A percentile compares a stretch with the other conserved stretches of the same genome.
Evolutionary conservation across 2,797 vertebrate genomes (phyloP).

Genomic region (Siniperca undulata): DNA sequence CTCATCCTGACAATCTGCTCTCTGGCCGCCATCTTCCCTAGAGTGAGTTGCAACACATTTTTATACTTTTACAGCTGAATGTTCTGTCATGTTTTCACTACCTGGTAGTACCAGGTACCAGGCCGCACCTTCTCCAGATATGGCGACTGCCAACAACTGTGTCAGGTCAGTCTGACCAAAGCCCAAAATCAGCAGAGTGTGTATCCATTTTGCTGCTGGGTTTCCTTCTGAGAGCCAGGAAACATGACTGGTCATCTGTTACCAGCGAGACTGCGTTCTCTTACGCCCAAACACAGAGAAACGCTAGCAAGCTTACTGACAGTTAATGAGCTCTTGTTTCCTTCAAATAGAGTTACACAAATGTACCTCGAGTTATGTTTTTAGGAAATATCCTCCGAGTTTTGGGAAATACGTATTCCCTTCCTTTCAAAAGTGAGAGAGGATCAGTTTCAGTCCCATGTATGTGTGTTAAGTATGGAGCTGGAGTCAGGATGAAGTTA

Average conservation of each 20-base stretch:
- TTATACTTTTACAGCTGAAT: not conserved
- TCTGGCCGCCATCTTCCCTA: slow-evolving; percentile 94
- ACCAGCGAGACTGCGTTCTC: not conserved
- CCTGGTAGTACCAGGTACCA: not conserved
- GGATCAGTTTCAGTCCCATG: not conserved
- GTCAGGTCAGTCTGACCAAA: not conserved
- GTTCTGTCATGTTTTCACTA: not conserved
- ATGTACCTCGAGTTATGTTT: not conserved
- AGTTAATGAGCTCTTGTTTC: not conserved
- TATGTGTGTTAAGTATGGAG: not conserved
- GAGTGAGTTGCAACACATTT: slow-evolving; percentile 84
- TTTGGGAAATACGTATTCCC: not conserved
- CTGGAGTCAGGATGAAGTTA: not conserved
- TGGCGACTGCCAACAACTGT: not conserved
- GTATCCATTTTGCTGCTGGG: not conserved
- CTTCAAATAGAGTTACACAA: not conserved
- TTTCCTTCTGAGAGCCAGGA: not conserved
- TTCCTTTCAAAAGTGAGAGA: not conserved
- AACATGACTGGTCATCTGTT: not conserved
- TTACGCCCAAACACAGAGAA: not conserved
- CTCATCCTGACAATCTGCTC: slow-evolving; percentile 94
- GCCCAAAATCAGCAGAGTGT: not conserved
- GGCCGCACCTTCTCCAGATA: not conserved
- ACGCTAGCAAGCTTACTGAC: not conserved
- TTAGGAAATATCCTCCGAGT: not conserved